These are phyloP conservation scores for Microdon myrmicae DNA, from an alignment of 2,888 invertebrate genomes.

Conservation along the genomic window DNA sequence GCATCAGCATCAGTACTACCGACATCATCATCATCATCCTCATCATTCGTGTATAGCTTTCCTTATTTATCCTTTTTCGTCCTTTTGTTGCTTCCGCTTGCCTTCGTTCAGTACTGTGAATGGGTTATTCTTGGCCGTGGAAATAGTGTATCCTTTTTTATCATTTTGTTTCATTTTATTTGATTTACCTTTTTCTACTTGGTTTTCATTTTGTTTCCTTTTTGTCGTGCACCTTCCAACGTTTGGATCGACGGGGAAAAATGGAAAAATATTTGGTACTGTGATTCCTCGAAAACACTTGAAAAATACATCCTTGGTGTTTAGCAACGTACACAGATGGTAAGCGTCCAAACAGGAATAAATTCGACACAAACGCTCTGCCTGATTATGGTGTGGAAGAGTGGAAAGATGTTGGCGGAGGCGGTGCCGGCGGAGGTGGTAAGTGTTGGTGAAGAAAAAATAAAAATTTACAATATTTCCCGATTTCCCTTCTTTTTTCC, in stretches of 20 bases:
- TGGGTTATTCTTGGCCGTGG: conserved; percentile 40
- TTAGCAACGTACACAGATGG: conserved; percentile 58
- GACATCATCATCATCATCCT: conserved; percentile 1
- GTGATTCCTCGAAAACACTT: conserved; percentile 34
- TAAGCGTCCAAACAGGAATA: conserved; percentile 66
- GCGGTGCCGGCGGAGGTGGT: conserved; percentile 64
- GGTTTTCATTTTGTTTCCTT: conserved; percentile 55
- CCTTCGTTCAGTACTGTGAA: conserved; percentile 27
- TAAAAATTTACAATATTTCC: conserved; percentile 19
- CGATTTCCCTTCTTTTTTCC: conserved; percentile 5
- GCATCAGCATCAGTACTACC: no score
- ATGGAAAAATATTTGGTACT: conserved; percentile 48
- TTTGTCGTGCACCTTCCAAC: conserved; percentile 39
- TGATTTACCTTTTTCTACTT: conserved; percentile 53
- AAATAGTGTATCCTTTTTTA: conserved; percentile 33
- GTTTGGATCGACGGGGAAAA: conserved; percentile 26
- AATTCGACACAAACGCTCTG: conserved; percentile 72
- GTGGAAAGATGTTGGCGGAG: conserved; percentile 73
- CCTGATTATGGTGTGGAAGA: conserved; percentile 79
- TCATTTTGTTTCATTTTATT: conserved; percentile 34
- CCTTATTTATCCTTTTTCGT: not conserved
- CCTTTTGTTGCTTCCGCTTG: not conserved
- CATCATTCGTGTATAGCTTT: conserved; percentile 27
- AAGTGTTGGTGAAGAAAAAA: conserved; percentile 59
- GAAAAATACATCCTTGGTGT: conserved; percentile 14